A percentile compares a stretch with the other conserved stretches of the same genome.
phyloP scores from a whole-genome alignment of 1,140 invertebrate species.

The Listronotus oregonensis region DNA sequence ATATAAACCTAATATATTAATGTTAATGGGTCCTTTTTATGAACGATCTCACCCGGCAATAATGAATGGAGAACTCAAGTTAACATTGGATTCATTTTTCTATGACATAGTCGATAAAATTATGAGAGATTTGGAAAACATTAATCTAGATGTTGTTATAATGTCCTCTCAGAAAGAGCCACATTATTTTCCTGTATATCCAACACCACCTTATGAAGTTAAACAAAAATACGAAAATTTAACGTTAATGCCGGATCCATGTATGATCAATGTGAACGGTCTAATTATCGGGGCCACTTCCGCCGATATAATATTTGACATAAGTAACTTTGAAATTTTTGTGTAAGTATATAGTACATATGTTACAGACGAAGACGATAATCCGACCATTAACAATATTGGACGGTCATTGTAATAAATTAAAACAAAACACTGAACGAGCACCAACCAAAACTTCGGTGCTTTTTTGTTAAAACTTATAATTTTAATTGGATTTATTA shows the following conservation, averaged over 20 bases:
- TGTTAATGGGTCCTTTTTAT: constrained; percentile 84
- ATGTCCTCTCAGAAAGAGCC: constrained; percentile 77
- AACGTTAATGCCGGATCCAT: constrained; percentile 75
- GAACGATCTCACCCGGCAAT: constrained; percentile 71
- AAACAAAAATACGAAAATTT: constrained; percentile 64
- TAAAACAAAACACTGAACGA: no score
- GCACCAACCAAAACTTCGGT: no score
- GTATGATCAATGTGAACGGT: constrained; percentile 76
- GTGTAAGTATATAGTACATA: constrained; percentile 28
- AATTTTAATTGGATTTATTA: no score
- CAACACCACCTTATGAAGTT: constrained; percentile 72
- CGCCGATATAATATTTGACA: constrained; percentile 64
- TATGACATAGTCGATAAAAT: constrained; percentile 69
- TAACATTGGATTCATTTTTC: constrained; percentile 75
- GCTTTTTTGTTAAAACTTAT: no score
- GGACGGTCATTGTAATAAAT: no score
- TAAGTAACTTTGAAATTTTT: constrained; percentile 38
- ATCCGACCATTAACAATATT: no score
- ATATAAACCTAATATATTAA: constrained; percentile 76
- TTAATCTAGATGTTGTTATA: constrained; percentile 71
- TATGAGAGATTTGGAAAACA: constrained; percentile 57
- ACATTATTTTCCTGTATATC: constrained; percentile 78
- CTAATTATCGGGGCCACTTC: constrained; percentile 78
- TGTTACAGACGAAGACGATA: no score
- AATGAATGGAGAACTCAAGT: constrained; percentile 61